Evolutionary conservation across 1,140 invertebrate genomes (phyloP).

Genomic region (Anastrepha obliqua): DNA sequence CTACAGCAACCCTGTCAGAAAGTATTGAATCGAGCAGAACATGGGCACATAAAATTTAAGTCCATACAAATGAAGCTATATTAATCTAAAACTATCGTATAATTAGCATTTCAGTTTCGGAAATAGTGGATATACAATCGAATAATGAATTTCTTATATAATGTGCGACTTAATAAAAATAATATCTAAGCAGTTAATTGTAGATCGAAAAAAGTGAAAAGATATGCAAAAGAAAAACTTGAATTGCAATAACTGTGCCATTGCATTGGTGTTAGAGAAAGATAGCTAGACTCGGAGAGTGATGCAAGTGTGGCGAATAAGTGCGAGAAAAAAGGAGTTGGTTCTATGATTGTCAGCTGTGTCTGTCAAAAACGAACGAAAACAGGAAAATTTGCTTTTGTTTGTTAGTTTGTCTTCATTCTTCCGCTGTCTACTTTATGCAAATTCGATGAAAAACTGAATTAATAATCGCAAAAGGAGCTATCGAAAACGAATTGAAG

Average conservation of each 20-base stretch:
- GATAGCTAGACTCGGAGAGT: conserved; percentile 5
- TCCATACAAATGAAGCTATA: background rate
- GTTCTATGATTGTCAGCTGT: conserved; percentile 43
- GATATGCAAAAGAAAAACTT: conserved; percentile 45
- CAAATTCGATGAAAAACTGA: conserved; percentile 42
- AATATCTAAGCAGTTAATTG: background rate
- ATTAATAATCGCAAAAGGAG: conserved; percentile 18
- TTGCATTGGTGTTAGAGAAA: conserved; percentile 40
- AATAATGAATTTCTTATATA: background rate
- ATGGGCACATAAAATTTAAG: conserved; percentile 13
- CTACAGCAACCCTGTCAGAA: conserved; percentile 28
- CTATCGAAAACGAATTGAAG: background rate
- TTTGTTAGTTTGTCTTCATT: conserved; percentile 45
- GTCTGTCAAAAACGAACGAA: conserved; percentile 44
- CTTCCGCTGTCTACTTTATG: conserved; percentile 52
- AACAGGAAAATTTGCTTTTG: conserved; percentile 46
- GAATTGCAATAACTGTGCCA: conserved; percentile 40
- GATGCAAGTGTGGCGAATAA: conserved; percentile 33
- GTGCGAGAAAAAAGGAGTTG: conserved; percentile 38
- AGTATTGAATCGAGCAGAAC: conserved; percentile 45
- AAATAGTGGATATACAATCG: background rate
- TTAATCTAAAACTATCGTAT: background rate
- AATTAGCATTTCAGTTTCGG: background rate
- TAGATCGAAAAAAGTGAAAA: conserved; percentile 32
- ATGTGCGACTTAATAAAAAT: background rate